phyloP scores from a whole-genome alignment of 1,140 invertebrate species.

The Atta texana region DNA sequence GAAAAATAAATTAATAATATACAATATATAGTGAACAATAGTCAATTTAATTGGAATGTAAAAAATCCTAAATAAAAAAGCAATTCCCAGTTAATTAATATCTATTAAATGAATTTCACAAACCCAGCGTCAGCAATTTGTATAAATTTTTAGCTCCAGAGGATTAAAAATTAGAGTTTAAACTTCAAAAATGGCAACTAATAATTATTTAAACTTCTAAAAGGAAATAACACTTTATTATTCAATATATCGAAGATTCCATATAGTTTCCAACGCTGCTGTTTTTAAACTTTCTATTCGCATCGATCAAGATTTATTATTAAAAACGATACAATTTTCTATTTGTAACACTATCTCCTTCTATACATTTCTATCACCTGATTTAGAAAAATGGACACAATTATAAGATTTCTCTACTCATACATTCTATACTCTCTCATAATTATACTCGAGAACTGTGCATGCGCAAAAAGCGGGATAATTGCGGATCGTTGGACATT shows the following conservation, averaged over 20 bases:
- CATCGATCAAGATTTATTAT: background rate
- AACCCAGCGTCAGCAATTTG: no score
- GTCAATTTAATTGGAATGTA: no score
- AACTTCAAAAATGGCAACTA: background rate
- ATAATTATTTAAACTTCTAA: background rate
- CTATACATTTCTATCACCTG: background rate
- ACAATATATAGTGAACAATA: no score
- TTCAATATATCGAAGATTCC: background rate
- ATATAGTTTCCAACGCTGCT: background rate
- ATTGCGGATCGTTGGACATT: conserved; percentile 29
- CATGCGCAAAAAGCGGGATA: conserved; percentile 15
- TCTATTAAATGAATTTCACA: no score
- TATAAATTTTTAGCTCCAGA: no score
- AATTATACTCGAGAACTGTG: conserved; percentile 11
- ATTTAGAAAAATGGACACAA: conserved; percentile 9
- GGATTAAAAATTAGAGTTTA: background rate
- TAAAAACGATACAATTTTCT: background rate
- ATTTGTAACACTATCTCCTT: background rate
- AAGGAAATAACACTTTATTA: background rate
- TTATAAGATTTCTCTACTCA: background rate
- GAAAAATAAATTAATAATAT: no score
- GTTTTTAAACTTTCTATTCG: background rate
- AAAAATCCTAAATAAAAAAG: no score
- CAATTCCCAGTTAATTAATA: no score
- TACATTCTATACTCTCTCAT: background rate